These are phyloP conservation scores for Etheostoma cragini DNA, from an alignment of 2,113 vertebrate genomes.

Conservation along the genomic window DNA sequence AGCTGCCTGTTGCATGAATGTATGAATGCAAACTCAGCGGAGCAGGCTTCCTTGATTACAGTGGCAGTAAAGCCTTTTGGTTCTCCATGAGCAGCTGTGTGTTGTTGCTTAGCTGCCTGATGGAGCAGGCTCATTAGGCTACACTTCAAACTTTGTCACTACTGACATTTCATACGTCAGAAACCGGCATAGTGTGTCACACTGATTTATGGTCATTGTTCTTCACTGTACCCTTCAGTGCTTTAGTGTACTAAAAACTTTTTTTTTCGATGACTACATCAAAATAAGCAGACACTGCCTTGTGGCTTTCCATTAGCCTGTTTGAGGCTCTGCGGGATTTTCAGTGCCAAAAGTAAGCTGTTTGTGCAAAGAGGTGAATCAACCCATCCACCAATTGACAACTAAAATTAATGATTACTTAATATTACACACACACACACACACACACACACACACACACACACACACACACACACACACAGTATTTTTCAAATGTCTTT, in stretches of 20 bases:
- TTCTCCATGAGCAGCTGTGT: conserved; percentile 51
- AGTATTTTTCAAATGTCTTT: conserved; percentile 2
- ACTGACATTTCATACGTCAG: conserved; percentile 65
- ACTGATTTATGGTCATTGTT: conserved; percentile 76
- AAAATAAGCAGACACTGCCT: conserved; percentile 63
- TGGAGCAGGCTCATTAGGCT: conserved; percentile 70
- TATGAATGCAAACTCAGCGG: conserved; percentile 32
- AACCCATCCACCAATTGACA: conserved; percentile 17
- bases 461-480: background rate
- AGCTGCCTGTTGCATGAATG: conserved; percentile 26
- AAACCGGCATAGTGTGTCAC: conserved; percentile 53
- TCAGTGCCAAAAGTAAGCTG: conserved; percentile 14
- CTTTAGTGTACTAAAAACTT: conserved; percentile 60
- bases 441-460: conserved; percentile 6
- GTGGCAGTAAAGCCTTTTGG: conserved; percentile 38
- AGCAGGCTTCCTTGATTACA: conserved; percentile 49
- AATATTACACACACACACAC: conserved; percentile 17
- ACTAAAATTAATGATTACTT: conserved; percentile 29
- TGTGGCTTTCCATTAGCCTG: conserved; percentile 54
- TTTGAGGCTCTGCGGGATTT: conserved; percentile 48
- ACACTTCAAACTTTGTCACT: conserved; percentile 70
- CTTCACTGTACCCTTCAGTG: conserved; percentile 62
- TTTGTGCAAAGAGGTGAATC: conserved; percentile 43
- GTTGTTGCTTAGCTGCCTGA: conserved; percentile 49
- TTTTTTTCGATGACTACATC: conserved; percentile 68